These are phyloP conservation scores for Poecilia gillii DNA, from an alignment of 2,797 vertebrate species.

Conservation along the genomic window DNA sequence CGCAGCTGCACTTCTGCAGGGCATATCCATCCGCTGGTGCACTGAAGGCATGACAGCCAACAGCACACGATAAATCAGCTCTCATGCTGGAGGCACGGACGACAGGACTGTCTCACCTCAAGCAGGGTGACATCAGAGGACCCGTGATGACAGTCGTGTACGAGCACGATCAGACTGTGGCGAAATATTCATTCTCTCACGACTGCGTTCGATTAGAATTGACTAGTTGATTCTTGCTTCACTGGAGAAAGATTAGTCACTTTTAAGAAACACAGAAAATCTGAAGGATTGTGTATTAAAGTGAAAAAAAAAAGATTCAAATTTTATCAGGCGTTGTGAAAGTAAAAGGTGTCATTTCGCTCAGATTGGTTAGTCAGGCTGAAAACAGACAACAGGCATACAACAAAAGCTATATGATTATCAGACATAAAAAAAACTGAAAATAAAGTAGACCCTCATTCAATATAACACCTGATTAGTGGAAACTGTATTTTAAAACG, in stretches of 20 bases:
- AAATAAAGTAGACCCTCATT: background rate
- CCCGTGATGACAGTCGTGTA: conserved; percentile 24
- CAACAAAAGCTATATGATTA: background rate
- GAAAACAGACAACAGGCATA: background rate
- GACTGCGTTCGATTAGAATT: conserved; percentile 9
- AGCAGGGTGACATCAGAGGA: conserved; percentile 6
- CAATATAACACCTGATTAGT: background rate
- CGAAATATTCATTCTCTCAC: background rate
- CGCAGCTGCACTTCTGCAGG: conserved; percentile 1
- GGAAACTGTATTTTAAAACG: background rate
- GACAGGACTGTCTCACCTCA: background rate
- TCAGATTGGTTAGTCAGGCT: background rate
- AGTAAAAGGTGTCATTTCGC: background rate
- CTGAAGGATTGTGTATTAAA: background rate
- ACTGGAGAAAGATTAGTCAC: background rate
- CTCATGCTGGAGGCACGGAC: conserved; percentile 11
- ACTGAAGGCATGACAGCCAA: conserved; percentile 6
- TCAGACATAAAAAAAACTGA: background rate
- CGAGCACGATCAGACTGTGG: conserved; percentile 22
- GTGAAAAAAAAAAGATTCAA: background rate
- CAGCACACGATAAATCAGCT: conserved; percentile 10
- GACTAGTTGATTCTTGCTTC: conserved; percentile 19
- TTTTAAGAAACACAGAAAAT: conserved; percentile 2
- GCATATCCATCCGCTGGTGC: background rate
- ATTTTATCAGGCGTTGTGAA: background rate